phyloP scores from a whole-genome alignment of 2,113 vertebrate species.

The Caracal caracal region DNA sequence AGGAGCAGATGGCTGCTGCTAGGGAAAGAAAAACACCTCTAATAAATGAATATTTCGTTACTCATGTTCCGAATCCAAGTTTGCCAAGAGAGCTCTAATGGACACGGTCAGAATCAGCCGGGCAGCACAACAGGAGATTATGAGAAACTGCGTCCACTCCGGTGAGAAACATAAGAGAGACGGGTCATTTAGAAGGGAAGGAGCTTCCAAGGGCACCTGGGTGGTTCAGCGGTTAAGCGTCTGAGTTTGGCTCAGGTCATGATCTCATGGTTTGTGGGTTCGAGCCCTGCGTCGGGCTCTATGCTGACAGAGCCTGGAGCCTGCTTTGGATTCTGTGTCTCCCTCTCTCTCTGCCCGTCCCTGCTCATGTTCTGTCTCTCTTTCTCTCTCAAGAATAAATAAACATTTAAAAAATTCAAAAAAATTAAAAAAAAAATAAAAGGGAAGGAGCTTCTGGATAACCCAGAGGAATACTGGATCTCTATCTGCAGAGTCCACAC shows the following conservation, averaged over 20 bases:
- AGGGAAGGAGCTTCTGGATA: neutral
- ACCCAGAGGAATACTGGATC: neutral
- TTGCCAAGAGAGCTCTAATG: conserved; percentile 21
- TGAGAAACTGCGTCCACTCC: neutral
- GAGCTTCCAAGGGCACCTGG: neutral
- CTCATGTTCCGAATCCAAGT: conserved; percentile 43
- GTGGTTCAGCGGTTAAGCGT: too few species aligned
- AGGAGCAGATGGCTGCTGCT: conserved; percentile 32
- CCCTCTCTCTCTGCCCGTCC: too few species aligned
- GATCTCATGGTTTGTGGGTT: too few species aligned
- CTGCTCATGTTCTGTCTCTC: too few species aligned
- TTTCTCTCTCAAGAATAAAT: too few species aligned
- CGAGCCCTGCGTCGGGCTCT: too few species aligned
- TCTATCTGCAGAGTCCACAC: neutral
- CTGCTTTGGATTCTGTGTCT: too few species aligned
- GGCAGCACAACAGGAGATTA: neutral
- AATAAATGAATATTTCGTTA: conserved; percentile 61
- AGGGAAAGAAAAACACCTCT: conserved; percentile 36
- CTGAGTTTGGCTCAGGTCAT: too few species aligned
- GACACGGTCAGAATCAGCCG: neutral
- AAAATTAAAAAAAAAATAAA: too few species aligned
- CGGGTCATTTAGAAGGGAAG: neutral
- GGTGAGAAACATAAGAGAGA: neutral
- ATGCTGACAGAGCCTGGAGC: too few species aligned
- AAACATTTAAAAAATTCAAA: too few species aligned